Conservation (phyloP, 2,797 vertebrate species). For the Dallia pectoralis region DNA sequence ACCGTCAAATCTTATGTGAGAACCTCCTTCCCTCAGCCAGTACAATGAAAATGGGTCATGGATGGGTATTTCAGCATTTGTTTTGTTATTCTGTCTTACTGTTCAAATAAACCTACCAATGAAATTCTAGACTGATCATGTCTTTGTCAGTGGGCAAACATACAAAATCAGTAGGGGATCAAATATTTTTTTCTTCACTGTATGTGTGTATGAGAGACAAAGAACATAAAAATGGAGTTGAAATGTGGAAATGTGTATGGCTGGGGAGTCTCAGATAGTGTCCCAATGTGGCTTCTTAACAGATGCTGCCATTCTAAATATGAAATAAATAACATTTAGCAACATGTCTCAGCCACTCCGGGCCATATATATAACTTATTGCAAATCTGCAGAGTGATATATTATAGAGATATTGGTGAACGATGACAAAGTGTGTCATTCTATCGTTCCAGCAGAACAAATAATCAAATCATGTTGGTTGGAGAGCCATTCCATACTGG, state of each 20-base stretch:
- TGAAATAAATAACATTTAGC: conserved; percentile 70
- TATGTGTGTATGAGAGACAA: conserved; percentile 4
- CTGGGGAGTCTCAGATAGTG: conserved; percentile 54
- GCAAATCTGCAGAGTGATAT: conserved; percentile 59
- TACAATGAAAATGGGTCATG: no score
- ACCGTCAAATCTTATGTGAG: no score
- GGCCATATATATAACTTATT: conserved; percentile 60
- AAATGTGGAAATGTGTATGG: conserved; percentile 33
- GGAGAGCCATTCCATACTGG: conserved; percentile 41
- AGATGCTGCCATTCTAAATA: conserved; percentile 66
- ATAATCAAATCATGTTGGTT: conserved; percentile 37
- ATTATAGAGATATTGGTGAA: conserved; percentile 54
- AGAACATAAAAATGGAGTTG: conserved; percentile 23
- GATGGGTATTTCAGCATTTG: no score
- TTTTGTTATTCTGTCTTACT: no score
- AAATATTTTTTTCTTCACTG: no score
- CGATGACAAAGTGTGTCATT: conserved; percentile 33
- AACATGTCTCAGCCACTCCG: conserved; percentile 60
- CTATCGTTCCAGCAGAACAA: conserved; percentile 61
- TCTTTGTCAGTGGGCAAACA: no score
- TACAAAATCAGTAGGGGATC: no score
- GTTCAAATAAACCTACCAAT: no score
- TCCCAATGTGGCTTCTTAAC: conserved; percentile 40
- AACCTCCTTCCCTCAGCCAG: no score
- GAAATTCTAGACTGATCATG: no score